Base-by-base conservation (phyloP, 2,888 invertebrate species). In the Acleris sparsana region DNA sequence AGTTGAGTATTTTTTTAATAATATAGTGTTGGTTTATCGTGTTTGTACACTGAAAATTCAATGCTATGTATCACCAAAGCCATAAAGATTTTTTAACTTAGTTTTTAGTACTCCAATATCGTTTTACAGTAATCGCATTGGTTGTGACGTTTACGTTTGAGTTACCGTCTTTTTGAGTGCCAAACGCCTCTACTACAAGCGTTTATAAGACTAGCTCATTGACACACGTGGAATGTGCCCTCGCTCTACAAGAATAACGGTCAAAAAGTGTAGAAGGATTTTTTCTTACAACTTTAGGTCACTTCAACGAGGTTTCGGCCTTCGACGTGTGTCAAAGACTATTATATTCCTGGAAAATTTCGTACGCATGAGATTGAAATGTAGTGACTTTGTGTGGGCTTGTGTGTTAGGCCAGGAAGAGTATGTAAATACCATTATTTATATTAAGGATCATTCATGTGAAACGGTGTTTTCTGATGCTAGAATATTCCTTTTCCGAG, bases 381-480 rank as follows among this genome's bases (percentile, higher is more conserved):
- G 44, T 18, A 57, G 57, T 46, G 59, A 64, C 49, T 48, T 46
- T 48, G 62, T 56, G 56, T 65, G 60, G 48, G 64, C 64, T 65
- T 55, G 22, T 29, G 55, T 55, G 55, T 33, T 11, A 46, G 51
- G 62, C 57, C 66, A 53, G 44, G 46, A 44, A 29, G 29, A 20
- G 71, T 72, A 75, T 73, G 75, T 73, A 74, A 73, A 78, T 74
- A 76, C 78, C 79, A 84, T 84, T 79, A 74, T 84, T 88, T 89
- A 89, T 89, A 89, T 89, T 89, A 89, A 90, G 89, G 89, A 89
- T 89, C 89, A 88, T 86, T 77, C 72, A 77, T 80, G 73, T 75
- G 62, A 67, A 66, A 75, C 69, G 74, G 78, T 75, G 72, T 79
- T 78, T 74, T 76, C 79, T 75, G 86, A 87, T 87, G 88, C 87